These are phyloP conservation scores for Dasyornis broadbenti DNA, from an alignment of 2,113 vertebrate species.

Conservation along the genomic window DNA sequence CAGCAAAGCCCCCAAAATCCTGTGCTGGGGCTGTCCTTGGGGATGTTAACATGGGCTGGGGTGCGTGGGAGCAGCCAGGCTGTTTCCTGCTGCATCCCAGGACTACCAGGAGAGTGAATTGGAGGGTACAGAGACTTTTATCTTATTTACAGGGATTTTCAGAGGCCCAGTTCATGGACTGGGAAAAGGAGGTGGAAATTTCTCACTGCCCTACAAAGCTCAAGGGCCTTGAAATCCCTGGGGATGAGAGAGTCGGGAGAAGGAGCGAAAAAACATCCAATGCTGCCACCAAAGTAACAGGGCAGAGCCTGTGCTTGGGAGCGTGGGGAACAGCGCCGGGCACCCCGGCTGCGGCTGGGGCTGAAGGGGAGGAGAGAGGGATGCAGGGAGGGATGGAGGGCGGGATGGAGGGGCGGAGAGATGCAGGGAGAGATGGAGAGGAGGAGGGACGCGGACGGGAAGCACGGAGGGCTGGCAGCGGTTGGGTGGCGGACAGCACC, in stretches of 20 bases:
- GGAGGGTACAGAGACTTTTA: not conserved
- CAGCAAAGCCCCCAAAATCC: fast-evolving
- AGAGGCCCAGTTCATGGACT: not conserved
- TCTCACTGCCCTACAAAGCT: not conserved
- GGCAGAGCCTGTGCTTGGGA: not conserved
- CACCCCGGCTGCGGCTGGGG: not conserved
- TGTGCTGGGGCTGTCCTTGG: not conserved
- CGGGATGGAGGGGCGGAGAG: not conserved
- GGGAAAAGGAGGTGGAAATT: not conserved
- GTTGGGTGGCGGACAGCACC: slow-evolving; percentile 42
- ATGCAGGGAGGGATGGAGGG: not conserved
- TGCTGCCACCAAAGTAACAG: not conserved
- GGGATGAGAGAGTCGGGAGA: not conserved
- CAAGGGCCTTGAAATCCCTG: not conserved
- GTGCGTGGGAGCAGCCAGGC: fast-evolving
- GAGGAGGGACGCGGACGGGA: not conserved
- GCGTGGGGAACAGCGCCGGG: not conserved
- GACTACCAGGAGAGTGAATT: not conserved
- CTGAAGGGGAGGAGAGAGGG: not conserved
- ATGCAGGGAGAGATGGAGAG: not conserved
- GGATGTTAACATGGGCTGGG: fast-evolving
- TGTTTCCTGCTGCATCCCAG: not conserved
- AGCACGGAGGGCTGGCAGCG: not conserved
- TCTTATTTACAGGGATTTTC: not conserved
- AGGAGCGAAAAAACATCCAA: not conserved